Percentiles rank a stretch among this genome's conserved stretches.
Evolutionary conservation across 1,140 invertebrate species (phyloP).

Genomic region (Pseudomyrmex sp.): DNA sequence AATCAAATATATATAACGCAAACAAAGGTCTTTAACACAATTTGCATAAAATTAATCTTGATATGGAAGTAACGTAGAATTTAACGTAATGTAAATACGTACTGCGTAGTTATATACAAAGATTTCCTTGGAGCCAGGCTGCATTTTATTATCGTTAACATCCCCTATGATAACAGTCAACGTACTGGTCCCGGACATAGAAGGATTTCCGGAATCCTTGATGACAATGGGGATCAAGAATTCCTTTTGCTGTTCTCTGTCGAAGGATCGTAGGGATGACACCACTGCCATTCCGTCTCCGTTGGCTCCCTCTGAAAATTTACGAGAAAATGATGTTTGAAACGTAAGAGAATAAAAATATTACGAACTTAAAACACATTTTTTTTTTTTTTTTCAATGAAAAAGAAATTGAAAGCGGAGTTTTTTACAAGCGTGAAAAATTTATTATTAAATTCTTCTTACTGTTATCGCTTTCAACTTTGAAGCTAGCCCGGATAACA

Average conservation of each 20-base stretch:
- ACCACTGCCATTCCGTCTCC: slow-evolving; percentile 98
- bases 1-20: neutral
- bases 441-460: slow-evolving; percentile 68
- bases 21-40: neutral
- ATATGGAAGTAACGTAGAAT: neutral
- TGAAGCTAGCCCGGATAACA: slow-evolving; percentile 96
- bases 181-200: slow-evolving; percentile 97
- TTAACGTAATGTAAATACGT: slow-evolving; percentile 66
- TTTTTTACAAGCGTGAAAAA: neutral
- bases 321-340: neutral
- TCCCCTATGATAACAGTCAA: slow-evolving; percentile 98
- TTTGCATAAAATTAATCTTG: neutral
- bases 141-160: slow-evolving; percentile 99
- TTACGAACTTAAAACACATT: too few relatives aligned
- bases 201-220: slow-evolving; percentile 94
- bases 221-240: slow-evolving; percentile 97
- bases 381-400: neutral
- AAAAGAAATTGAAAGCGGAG: neutral
- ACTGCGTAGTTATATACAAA: slow-evolving; percentile 97
- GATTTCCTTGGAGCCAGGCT: slow-evolving; percentile 97
- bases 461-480: slow-evolving; percentile 97
- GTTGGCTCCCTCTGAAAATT: slow-evolving; percentile 93
- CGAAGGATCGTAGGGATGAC: slow-evolving; percentile 95
- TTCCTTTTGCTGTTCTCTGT: slow-evolving; percentile 97
- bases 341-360: neutral